Evolutionary conservation across 2,797 vertebrate species (phyloP).

Genomic region (Brachyrhaphis roseni): DNA sequence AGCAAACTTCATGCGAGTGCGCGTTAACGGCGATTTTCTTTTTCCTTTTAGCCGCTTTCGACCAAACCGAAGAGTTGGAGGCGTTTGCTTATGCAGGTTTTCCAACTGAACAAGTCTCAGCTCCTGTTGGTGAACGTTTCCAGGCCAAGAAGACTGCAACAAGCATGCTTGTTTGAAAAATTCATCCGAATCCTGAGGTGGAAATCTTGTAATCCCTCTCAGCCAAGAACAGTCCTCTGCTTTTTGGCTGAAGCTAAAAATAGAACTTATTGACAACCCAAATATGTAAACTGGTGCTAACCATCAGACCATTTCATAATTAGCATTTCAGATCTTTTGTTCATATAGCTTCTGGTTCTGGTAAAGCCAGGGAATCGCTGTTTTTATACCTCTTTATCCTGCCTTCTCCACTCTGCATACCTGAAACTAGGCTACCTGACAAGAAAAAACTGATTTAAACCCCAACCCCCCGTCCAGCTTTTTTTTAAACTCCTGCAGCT

Average conservation of each 20-base stretch:
- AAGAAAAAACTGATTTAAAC: conserved; percentile 12
- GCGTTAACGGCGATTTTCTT: neutral
- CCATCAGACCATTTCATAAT: conserved; percentile 38
- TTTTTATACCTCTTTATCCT: conserved; percentile 33
- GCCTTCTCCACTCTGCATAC: conserved; percentile 13
- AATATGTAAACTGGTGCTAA: conserved; percentile 23
- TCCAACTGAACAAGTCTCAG: conserved; percentile 31
- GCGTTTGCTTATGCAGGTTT: conserved; percentile 24
- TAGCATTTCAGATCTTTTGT: conserved; percentile 44
- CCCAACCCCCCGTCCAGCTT: neutral
- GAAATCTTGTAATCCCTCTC: conserved; percentile 42
- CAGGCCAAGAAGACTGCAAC: conserved; percentile 23
- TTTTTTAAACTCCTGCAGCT: conserved; percentile 1
- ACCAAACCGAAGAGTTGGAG: conserved; percentile 17
- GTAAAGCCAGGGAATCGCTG: conserved; percentile 40
- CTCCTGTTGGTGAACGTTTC: conserved; percentile 31
- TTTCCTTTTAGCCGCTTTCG: conserved; percentile 34
- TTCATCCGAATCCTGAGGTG: conserved; percentile 36
- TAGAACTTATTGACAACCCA: conserved; percentile 29
- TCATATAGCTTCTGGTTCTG: conserved; percentile 43
- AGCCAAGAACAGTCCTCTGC: conserved; percentile 21
- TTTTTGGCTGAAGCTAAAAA: conserved; percentile 29
- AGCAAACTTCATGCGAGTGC: conserved; percentile 39
- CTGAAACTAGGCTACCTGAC: conserved; percentile 28
- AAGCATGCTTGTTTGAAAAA: conserved; percentile 48